A percentile compares a stretch with the other conserved stretches of the same genome.
Evolutionary conservation across 1,140 invertebrate genomes (phyloP).

Genomic region (Oryzaephilus surinamensis): DNA sequence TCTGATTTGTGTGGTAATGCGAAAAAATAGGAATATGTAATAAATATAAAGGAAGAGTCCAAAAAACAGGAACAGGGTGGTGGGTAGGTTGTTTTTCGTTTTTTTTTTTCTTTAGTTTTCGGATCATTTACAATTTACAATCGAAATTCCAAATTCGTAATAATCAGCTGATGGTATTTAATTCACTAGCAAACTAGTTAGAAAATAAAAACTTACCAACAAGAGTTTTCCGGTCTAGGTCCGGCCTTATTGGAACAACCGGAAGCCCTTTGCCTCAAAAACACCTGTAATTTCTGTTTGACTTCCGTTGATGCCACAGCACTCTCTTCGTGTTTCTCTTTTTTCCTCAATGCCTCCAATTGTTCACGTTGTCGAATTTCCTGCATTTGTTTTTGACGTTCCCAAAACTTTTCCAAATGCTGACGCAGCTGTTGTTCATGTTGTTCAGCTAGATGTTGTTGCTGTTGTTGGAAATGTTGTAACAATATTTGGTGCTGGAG

Average conservation of each 20-base stretch:
- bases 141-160: too few relatives aligned
- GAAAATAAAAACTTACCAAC: constrained; percentile 33
- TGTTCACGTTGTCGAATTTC: constrained; percentile 67
- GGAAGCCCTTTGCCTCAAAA: constrained; percentile 32
- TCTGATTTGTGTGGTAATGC: too few relatives aligned
- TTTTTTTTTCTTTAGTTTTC: too few relatives aligned
- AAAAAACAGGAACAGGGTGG: too few relatives aligned
- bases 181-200: too few relatives aligned
- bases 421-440: constrained; percentile 62
- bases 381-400: constrained; percentile 52
- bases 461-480: constrained; percentile 58
- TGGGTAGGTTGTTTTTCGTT: too few relatives aligned
- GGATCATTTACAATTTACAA: too few relatives aligned
- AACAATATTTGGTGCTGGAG: constrained; percentile 59
- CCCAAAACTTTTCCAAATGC: constrained; percentile 46
- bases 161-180: constrained; percentile 22
- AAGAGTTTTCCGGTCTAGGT: constrained; percentile 39
- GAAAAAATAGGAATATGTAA: too few relatives aligned
- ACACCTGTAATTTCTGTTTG: constrained; percentile 80
- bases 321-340: constrained; percentile 88
- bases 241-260: constrained; percentile 41
- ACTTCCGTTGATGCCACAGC: constrained; percentile 91
- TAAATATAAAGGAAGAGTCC: too few relatives aligned
- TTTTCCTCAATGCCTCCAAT: constrained; percentile 75
- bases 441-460: constrained; percentile 57